Conservation (phyloP, 2,113 vertebrate species). For the Prunella himalayana region DNA sequence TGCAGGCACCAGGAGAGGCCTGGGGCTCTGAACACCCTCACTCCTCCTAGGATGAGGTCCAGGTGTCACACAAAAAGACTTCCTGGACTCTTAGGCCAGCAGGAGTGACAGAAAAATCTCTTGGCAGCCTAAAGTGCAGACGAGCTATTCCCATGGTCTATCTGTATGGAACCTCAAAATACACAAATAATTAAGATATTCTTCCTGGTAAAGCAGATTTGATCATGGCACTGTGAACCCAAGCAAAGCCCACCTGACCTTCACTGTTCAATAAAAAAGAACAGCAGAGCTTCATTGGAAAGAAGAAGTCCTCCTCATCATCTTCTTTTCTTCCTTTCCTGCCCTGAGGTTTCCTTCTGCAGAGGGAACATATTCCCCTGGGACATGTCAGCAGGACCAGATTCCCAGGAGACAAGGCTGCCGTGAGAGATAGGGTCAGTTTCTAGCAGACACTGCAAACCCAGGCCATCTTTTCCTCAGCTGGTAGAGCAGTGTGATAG, state of each 20-base stretch:
- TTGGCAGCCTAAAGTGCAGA: not conserved
- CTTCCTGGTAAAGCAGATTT: not conserved
- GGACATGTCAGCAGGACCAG: not conserved
- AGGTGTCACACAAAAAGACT: not conserved
- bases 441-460: not conserved
- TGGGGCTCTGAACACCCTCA: not conserved
- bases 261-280: not conserved
- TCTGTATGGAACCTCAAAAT: not conserved
- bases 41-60: not conserved
- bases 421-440: not conserved
- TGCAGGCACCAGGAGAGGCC: not conserved
- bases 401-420: not conserved
- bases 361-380: not conserved
- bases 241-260: not conserved
- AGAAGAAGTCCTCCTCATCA: not conserved
- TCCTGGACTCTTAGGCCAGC: not conserved
- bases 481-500: fast-evolving
- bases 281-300: not conserved
- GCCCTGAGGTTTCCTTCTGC: not conserved
- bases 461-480: not conserved
- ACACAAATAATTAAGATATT: not conserved
- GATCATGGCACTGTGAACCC: not conserved
- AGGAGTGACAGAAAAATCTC: not conserved
- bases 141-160: fast-evolving
- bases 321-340: not conserved